Evolutionary conservation across 2,113 vertebrate species (phyloP).

Genomic region (Chaetops frenatus): DNA sequence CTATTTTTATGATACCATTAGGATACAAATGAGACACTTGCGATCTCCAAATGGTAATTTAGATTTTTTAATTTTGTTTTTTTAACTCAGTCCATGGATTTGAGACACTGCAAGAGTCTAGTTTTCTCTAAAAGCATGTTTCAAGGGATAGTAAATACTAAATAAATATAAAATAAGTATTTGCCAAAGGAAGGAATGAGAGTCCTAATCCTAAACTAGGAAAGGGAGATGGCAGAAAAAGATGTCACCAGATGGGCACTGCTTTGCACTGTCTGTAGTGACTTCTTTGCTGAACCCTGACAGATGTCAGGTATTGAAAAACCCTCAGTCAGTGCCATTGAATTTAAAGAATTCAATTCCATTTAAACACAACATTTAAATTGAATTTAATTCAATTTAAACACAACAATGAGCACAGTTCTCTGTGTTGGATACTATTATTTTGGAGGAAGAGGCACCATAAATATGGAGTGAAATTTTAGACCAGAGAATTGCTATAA

Average conservation of each 20-base stretch:
- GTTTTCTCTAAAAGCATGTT: neutral
- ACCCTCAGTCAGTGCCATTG: neutral
- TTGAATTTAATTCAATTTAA: neutral
- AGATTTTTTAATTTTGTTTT: neutral
- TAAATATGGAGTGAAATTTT: neutral
- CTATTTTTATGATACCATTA: neutral
- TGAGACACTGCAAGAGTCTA: neutral
- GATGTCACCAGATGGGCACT: neutral
- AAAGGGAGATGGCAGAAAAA: neutral
- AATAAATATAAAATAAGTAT: neutral
- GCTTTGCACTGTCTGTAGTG: neutral
- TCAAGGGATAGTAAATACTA: neutral
- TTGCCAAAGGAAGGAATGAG: neutral
- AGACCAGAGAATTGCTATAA: neutral
- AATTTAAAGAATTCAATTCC: neutral
- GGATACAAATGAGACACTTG: neutral
- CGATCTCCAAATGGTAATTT: neutral
- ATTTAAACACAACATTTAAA: neutral
- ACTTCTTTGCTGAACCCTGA: neutral
- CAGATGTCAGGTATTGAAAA: neutral
- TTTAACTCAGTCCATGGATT: neutral
- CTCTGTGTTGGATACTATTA: neutral
- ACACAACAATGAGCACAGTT: neutral
- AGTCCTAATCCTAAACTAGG: neutral
- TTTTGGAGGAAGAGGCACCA: neutral